Conservation (phyloP, 2,113 vertebrate genomes). For the Ascaphus truei region DNA sequence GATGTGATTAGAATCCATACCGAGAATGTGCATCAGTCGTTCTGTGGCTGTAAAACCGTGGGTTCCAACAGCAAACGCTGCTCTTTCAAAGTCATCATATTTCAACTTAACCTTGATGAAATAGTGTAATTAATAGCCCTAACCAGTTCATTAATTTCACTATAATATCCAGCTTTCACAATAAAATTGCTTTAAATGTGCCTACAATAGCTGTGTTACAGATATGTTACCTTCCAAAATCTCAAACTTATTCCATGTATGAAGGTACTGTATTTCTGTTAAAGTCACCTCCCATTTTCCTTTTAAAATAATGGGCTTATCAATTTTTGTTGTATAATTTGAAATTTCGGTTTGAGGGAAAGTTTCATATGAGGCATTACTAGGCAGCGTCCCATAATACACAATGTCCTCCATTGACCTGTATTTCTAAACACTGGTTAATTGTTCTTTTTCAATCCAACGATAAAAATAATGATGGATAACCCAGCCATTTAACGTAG, state of each 20-base stretch:
- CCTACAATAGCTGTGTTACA: no score
- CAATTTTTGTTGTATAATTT: neutral
- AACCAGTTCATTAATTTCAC: neutral
- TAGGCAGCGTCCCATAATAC: neutral
- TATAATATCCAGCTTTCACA: neutral
- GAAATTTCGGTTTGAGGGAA: neutral
- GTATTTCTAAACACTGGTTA: neutral
- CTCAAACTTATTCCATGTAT: neutral
- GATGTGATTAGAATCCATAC: neutral
- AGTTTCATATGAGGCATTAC: neutral
- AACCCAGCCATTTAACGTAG: neutral
- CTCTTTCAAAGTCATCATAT: neutral
- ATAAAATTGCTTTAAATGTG: no score
- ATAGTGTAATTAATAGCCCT: neutral
- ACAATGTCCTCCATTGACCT: neutral
- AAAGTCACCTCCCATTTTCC: neutral
- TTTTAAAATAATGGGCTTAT: neutral
- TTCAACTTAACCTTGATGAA: neutral
- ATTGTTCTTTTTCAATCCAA: neutral
- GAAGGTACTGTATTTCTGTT: neutral
- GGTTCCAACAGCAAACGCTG: neutral
- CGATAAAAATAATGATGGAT: neutral
- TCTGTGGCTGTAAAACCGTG: neutral
- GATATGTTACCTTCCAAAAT: neutral
- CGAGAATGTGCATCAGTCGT: neutral